Conservation (phyloP, 1,140 invertebrate genomes). For the Arion vulgaris region DNA sequence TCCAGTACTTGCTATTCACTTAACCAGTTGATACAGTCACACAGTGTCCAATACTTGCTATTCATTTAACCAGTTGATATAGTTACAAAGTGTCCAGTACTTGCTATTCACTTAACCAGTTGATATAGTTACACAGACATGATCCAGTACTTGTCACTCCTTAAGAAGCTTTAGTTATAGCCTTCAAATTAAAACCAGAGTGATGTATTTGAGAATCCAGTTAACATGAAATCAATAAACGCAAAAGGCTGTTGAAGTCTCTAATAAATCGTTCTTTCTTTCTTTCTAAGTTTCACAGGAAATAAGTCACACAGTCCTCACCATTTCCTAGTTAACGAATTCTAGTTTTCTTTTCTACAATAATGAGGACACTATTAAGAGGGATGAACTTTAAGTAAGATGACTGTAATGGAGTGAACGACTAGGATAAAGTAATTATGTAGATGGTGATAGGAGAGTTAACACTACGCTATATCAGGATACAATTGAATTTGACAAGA, state of each 20-base stretch:
- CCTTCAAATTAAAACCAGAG: constrained; percentile 6
- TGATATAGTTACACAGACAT: too few species aligned
- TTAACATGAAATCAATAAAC: constrained; percentile 13
- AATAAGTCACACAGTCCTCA: neutral
- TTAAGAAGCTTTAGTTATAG: neutral
- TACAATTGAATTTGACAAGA: too few species aligned
- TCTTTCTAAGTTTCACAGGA: neutral
- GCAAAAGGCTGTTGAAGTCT: neutral
- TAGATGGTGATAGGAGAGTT: neutral
- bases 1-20: too few species aligned
- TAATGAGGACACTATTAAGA: neutral
- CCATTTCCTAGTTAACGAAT: neutral
- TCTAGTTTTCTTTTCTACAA: neutral
- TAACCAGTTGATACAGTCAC: too few species aligned
- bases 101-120: too few species aligned
- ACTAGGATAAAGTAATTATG: neutral
- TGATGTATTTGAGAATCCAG: constrained; percentile 1
- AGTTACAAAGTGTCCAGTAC: too few species aligned
- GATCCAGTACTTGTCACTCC: too few species aligned
- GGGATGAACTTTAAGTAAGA: neutral
- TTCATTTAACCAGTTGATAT: too few species aligned
- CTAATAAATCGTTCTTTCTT: neutral
- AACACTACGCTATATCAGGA: too few species aligned
- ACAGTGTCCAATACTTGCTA: too few species aligned
- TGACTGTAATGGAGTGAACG: neutral